Evolutionary conservation across 2,113 vertebrate species (phyloP).

Genomic region (Ictalurus punctatus): DNA sequence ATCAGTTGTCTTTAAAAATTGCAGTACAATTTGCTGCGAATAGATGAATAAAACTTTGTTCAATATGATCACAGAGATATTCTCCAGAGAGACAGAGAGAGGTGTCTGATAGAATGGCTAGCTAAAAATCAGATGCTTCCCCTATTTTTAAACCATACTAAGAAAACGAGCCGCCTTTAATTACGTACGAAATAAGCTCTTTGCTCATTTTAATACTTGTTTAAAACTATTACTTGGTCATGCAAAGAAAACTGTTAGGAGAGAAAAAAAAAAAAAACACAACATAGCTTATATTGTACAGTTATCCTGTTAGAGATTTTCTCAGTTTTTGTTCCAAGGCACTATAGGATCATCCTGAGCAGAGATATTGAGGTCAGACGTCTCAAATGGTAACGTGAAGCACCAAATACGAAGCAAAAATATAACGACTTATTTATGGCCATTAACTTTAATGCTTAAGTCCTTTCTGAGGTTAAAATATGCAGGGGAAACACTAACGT

Average conservation of each 20-base stretch:
- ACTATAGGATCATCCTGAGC: no score
- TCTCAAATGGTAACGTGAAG: neutral
- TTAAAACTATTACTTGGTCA: neutral
- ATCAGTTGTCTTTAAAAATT: neutral
- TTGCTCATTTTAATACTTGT: neutral
- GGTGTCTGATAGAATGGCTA: neutral
- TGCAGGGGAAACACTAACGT: neutral
- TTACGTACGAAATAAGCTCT: neutral
- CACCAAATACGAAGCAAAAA: neutral
- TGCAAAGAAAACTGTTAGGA: neutral
- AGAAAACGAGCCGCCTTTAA: neutral
- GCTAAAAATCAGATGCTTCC: neutral
- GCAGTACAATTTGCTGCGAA: neutral
- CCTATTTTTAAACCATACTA: neutral
- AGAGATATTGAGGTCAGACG: neutral
- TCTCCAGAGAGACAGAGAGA: neutral
- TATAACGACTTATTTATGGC: neutral
- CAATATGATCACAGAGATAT: neutral
- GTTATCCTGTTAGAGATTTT: neutral
- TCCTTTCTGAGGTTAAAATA: neutral
- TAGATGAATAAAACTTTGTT: neutral
- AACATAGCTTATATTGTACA: neutral
- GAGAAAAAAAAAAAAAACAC: no score
- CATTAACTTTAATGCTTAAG: neutral
- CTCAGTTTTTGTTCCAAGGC: no score